A percentile compares a stretch with the other conserved stretches of the same genome.
phyloP scores from a whole-genome alignment of 1,140 invertebrate species.

The Mya arenaria region DNA sequence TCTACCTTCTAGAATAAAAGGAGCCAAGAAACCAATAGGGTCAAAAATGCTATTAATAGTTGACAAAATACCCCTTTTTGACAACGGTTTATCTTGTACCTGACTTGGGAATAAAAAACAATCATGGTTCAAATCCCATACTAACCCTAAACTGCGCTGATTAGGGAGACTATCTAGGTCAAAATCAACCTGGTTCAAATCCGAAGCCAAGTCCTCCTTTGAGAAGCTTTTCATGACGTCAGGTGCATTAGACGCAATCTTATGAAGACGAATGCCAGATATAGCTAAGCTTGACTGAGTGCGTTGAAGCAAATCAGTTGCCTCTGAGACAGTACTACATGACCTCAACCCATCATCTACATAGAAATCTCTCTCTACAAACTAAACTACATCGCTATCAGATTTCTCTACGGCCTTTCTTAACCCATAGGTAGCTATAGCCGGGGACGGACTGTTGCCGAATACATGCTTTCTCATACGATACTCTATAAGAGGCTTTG shows the following conservation, averaged over 20 bases:
- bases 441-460: slow-evolving; percentile 54
- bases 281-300: slow-evolving; percentile 31
- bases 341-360: slow-evolving; percentile 41
- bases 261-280: slow-evolving; percentile 50
- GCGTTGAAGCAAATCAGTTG: slow-evolving; percentile 32
- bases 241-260: slow-evolving; percentile 45
- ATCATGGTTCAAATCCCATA: slow-evolving; percentile 60
- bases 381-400: slow-evolving; percentile 34
- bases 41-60: slow-evolving; percentile 54
- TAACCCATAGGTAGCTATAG: slow-evolving; percentile 40
- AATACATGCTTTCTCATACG: slow-evolving; percentile 55
- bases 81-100: slow-evolving; percentile 45
- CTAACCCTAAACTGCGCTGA: slow-evolving; percentile 57
- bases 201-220: slow-evolving; percentile 51
- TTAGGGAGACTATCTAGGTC: slow-evolving; percentile 21
- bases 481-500: slow-evolving; percentile 40
- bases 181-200: slow-evolving; percentile 57
- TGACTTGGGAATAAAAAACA: slow-evolving; percentile 33
- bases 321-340: slow-evolving; percentile 7
- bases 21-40: slow-evolving; percentile 51
- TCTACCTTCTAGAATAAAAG: slow-evolving; percentile 60
- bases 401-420: slow-evolving; percentile 17
- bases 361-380: slow-evolving; percentile 57
- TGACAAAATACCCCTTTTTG: slow-evolving; percentile 48
- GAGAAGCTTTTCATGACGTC: slow-evolving; percentile 55